Evolutionary conservation across 2,113 vertebrate genomes (phyloP), one percentile per base, ranked within the genome.

Genomic region (Petaurus breviceps): DNA sequence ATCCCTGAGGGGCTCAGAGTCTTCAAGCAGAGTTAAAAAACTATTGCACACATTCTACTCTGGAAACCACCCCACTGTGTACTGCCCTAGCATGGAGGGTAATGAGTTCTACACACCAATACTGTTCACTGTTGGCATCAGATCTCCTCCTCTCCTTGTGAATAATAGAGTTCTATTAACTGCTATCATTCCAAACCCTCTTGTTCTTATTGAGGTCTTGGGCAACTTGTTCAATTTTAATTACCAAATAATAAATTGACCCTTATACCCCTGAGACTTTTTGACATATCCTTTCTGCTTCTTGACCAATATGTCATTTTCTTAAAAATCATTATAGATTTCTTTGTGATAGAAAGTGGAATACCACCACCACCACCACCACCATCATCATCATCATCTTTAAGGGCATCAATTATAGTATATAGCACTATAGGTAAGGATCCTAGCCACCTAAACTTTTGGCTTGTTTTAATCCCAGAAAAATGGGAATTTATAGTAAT

Each of bases 381-480:
- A 37, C 89, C 94, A 94, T 92, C 26, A 28, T 46, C 7, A 93
- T 94, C 84, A 31, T 47, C 3, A 93, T 94, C 90, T 94, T 89
- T 94, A 55, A 90, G n/a, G 94, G 61, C 10, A 93, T 14, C 7
- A 93, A 51, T 61, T 96, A 91, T 90, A 51, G 90, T 54, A 90
- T 94, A 68, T 84, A 84, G 9, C 43, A 43, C n/a, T 0, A 91
- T 94, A 91, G 43, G 22, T 94, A n/a, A 19, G 94, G 52, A 95
- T 90, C 94, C 61, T 94, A 9, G 1, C 94, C 95, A 93, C 37
- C 95, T 96, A 93, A 95, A 31, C 7, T 92, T 95, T 68, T 91
- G 53, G 94, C 52, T 46, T 94, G 31, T 94, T 97, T 89, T 96
- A 90, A 24, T 96, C 95, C 96, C 84, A 95, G 94, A 97, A 28